These are phyloP conservation scores for Drosophila phalerata DNA, from an alignment of 2,888 invertebrate genomes.

Conservation along the genomic window DNA sequence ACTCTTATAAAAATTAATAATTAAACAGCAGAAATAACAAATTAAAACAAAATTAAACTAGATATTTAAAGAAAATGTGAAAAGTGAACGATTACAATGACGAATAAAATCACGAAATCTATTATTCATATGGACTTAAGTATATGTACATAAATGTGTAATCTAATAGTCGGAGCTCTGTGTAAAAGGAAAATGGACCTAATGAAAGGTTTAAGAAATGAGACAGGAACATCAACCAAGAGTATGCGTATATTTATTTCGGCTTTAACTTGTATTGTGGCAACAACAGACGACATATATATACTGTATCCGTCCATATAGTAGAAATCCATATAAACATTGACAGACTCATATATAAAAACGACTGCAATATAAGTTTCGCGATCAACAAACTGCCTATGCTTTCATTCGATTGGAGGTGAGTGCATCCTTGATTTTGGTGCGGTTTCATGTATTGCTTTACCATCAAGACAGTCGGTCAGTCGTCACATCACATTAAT, in stretches of 20 bases:
- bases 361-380: background rate
- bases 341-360: background rate
- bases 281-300: background rate
- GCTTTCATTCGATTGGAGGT: slow-evolving; percentile 55
- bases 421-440: slow-evolving; percentile 53
- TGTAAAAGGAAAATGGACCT: background rate
- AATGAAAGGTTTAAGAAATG: background rate
- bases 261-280: background rate
- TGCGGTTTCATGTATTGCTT: slow-evolving; percentile 37
- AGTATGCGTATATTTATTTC: background rate
- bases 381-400: background rate
- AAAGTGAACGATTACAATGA: background rate
- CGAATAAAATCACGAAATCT: slow-evolving; percentile 1
- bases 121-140: background rate
- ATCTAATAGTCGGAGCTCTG: background rate
- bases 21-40: background rate
- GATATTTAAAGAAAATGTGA: background rate
- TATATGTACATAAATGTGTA: background rate
- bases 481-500: background rate
- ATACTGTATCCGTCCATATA: background rate
- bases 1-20: slow-evolving; percentile 6
- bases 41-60: background rate
- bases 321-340: background rate
- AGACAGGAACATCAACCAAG: background rate
- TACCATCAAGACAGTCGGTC: background rate